Evolutionary conservation across 2,888 invertebrate genomes (phyloP), one percentile per base, ranked within the genome.

Genomic region (Spatulosminthurus flaviceps): DNA sequence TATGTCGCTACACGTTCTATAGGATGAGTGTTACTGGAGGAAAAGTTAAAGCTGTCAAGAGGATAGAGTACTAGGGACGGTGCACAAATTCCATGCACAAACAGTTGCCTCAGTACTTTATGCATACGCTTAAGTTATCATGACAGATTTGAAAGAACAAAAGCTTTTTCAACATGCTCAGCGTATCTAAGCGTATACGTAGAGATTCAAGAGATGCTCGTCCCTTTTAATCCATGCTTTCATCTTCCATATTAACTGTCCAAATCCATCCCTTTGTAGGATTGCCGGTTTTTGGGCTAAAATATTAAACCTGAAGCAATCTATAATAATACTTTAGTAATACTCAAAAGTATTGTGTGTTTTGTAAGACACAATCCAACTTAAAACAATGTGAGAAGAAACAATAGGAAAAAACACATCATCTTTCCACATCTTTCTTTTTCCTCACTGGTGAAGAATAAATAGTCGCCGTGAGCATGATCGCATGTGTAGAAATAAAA

Each of bases 121-220:
- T 51, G 51, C 16, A 51, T 2, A 51, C 51, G n/a, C 51, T 19
- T n/a, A 51, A n/a, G 51, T 51, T 51, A 51, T 51, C 51, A 51
- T 51, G 51, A 51, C 51, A 51, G 51, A 51, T 51, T 51, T 51
- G 19, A 51, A 51, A 13, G 51, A 51, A 51, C 51, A 51, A 51
- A 34, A 34, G 34, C 34, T 34, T 34, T 9, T 34, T 9, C 4
- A 34, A 34, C n/a, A n/a, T n/a, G n/a, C n/a, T n/a, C n/a, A n/a
- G n/a, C n/a, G n/a, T n/a, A n/a, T n/a, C n/a, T n/a, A n/a, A n/a
- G n/a, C n/a, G n/a, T n/a, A 34, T 9, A 34, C 9, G 34, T 34
- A 51, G 51, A 16, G 51, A n/a, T 51, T 2, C 51, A 2, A 19
- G 5, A 51, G 9, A 51, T 19, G n/a, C 51, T 19, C n/a, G n/a